phyloP scores from a whole-genome alignment of 2,797 vertebrate species.

The Pangasius sanitwongsei region DNA sequence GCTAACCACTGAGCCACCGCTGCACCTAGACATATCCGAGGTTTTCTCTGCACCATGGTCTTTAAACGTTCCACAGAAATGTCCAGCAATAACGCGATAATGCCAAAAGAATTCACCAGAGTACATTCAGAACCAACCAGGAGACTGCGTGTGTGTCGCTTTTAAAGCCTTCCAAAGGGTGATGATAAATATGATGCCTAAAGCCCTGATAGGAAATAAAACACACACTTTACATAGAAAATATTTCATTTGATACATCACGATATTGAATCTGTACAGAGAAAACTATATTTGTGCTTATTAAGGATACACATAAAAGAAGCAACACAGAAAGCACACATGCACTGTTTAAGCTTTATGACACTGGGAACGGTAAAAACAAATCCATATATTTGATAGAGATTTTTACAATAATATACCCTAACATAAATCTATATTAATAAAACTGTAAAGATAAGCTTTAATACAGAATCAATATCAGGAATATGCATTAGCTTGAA shows the following conservation, averaged over 20 bases:
- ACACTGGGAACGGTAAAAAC: conserved; percentile 51
- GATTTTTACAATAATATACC: conserved; percentile 46
- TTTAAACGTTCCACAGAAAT: neutral
- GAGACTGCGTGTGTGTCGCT: neutral
- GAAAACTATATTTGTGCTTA: conserved; percentile 35
- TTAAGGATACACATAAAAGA: conserved; percentile 21
- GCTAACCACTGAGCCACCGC: neutral
- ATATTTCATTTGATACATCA: conserved; percentile 17
- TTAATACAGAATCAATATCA: conserved; percentile 62
- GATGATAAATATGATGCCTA: neutral
- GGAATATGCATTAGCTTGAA: conserved; percentile 71
- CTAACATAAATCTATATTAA: conserved; percentile 65
- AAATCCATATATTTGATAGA: conserved; percentile 41
- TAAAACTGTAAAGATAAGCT: conserved; percentile 73
- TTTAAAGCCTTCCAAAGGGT: neutral
- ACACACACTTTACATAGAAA: conserved; percentile 6
- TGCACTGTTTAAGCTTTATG: conserved; percentile 58
- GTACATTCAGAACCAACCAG: neutral
- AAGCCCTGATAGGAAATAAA: neutral
- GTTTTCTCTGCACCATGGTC: neutral
- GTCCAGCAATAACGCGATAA: neutral
- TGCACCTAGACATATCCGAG: neutral
- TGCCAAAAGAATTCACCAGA: neutral
- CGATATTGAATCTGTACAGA: conserved; percentile 24
- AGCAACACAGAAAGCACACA: conserved; percentile 43